Percentiles rank a stretch among this genome's conserved stretches.
phyloP scores from a whole-genome alignment of 2,113 vertebrate genomes.

The Oxyruncus cristatus region DNA sequence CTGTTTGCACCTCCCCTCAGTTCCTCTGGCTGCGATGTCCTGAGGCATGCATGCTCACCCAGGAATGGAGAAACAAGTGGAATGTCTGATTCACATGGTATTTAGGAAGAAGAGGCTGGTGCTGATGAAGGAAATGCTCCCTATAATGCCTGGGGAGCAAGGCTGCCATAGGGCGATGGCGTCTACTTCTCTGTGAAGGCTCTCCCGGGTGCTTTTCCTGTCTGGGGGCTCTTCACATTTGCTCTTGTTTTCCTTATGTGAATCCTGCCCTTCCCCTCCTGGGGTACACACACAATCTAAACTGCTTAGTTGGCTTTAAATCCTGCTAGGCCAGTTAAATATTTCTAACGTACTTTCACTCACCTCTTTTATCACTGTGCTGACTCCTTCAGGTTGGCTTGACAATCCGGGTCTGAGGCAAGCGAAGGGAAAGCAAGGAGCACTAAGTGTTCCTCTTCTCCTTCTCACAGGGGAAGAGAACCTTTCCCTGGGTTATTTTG shows the following conservation, averaged over 20 bases:
- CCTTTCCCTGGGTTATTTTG: neutral
- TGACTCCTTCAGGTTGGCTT: neutral
- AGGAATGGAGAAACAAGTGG: neutral
- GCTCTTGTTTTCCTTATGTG: neutral
- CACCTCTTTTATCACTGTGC: neutral
- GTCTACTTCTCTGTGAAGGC: neutral
- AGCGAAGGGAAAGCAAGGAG: neutral
- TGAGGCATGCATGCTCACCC: accelerated
- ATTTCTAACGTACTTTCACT: neutral
- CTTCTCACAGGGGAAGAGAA: neutral
- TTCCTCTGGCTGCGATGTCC: neutral
- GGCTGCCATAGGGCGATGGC: accelerated
- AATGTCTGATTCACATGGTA: accelerated
- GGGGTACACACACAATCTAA: neutral
- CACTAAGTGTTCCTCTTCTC: accelerated
- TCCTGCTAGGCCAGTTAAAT: slow-evolving; percentile 12
- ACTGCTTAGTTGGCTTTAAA: slow-evolving; percentile 31
- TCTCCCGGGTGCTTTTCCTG: neutral
- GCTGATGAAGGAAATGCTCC: neutral
- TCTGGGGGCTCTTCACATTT: neutral
- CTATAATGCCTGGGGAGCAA: neutral
- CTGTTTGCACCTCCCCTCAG: neutral
- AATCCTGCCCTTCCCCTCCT: neutral
- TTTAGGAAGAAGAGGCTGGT: neutral
- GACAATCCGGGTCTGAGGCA: neutral